Conservation (phyloP, 2,797 vertebrate species). For the Lepus townsendii region DNA sequence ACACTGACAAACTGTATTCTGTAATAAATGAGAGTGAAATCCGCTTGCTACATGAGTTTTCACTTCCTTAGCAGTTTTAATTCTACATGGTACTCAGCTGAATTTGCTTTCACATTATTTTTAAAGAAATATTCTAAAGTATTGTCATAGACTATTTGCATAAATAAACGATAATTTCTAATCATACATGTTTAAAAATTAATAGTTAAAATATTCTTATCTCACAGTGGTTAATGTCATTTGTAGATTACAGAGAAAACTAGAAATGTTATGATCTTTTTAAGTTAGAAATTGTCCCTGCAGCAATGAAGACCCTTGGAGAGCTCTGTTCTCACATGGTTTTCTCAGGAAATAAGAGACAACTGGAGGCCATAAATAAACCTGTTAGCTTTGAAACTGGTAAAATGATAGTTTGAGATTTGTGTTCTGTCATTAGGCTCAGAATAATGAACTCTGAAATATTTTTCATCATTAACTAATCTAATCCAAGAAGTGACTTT, state of each 20-base stretch:
- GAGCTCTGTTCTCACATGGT: background rate
- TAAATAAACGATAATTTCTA: background rate
- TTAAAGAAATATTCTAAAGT: background rate
- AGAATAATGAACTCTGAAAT: conserved; percentile 72
- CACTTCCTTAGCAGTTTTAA: conserved; percentile 30
- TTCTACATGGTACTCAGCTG: background rate
- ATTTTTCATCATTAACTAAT: conserved; percentile 84
- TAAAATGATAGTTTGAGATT: conserved; percentile 5
- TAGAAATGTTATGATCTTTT: background rate
- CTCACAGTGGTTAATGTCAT: background rate
- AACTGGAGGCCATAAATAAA: background rate
- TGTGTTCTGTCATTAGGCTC: conserved; percentile 14
- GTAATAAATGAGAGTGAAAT: conserved; percentile 41
- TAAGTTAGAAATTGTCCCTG: background rate
- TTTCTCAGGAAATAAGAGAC: background rate
- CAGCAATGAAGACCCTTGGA: background rate
- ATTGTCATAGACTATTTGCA: background rate
- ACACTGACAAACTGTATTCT: background rate
- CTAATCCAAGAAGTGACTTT: conserved; percentile 76
- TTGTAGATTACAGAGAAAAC: background rate
- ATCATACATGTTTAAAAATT: background rate
- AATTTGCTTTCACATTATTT: conserved; percentile 2
- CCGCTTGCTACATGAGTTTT: background rate
- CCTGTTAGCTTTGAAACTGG: conserved; percentile 50
- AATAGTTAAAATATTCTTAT: background rate